phyloP scores from a whole-genome alignment of 2,888 invertebrate genomes.

The Halictus ligatus region DNA sequence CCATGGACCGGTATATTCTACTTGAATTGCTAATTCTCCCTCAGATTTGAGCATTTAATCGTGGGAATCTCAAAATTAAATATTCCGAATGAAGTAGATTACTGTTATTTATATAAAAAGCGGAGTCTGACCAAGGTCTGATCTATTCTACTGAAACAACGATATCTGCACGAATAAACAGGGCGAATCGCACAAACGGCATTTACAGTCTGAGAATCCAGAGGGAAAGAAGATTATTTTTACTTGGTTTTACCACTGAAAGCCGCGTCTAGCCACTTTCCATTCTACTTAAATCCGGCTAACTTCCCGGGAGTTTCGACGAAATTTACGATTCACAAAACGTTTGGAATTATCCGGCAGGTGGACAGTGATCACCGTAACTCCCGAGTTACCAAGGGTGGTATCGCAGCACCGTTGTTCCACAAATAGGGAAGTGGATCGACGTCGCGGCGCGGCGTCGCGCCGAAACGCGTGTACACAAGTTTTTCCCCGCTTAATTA shows the following conservation, averaged over 20 bases:
- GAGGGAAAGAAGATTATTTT: neutral
- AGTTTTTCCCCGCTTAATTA: conserved; percentile 57
- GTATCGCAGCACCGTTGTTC: conserved; percentile 13
- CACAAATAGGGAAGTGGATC: conserved; percentile 21
- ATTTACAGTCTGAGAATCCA: neutral
- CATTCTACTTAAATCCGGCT: neutral
- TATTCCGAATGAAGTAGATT: neutral
- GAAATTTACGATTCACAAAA: conserved; percentile 11
- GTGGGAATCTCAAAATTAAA: neutral
- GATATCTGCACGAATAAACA: neutral
- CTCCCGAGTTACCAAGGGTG: neutral
- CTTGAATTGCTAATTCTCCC: no score
- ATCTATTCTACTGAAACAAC: neutral
- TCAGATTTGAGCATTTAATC: no score
- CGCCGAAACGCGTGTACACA: conserved; percentile 30
- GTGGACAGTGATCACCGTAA: neutral
- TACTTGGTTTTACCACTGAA: neutral
- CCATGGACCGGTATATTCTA: no score
- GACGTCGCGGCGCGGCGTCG: conserved; percentile 20
- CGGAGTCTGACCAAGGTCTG: neutral
- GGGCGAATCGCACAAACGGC: neutral
- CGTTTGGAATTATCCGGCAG: neutral
- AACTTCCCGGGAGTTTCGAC: neutral
- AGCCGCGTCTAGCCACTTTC: neutral
- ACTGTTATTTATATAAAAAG: neutral